phyloP scores from a whole-genome alignment of 2,797 vertebrate species.

The Eremophila alpestris region DNA sequence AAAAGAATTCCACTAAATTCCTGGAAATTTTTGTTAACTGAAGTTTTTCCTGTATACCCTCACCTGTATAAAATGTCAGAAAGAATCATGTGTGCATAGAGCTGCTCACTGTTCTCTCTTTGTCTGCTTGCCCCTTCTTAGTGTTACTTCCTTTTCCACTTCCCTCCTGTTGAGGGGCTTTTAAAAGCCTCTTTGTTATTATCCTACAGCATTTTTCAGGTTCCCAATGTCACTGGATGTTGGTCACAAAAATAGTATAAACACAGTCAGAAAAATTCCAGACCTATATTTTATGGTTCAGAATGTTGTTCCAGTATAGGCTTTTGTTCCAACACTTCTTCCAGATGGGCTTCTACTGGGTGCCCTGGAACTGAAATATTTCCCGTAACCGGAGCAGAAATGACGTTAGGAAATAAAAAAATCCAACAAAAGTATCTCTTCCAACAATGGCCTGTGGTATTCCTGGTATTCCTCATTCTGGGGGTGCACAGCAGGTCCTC shows the following conservation, averaged over 20 bases:
- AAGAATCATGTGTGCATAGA: not conserved
- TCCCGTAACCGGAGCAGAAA: constrained; percentile 35
- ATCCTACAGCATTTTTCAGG: not conserved
- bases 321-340: constrained; percentile 34
- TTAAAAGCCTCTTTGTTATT: constrained; percentile 29
- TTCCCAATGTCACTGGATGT: not conserved
- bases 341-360: not conserved
- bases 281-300: not conserved
- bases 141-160: not conserved
- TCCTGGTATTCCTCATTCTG: constrained; percentile 7
- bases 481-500: constrained; percentile 34
- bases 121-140: not conserved
- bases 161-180: not conserved
- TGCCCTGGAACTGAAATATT: not conserved
- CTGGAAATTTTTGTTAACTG: constrained; percentile 21
- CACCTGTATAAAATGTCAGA: not conserved
- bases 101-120: not conserved
- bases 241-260: constrained; percentile 15
- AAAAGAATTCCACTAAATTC: constrained; percentile 25
- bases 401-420: constrained; percentile 8
- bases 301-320: not conserved
- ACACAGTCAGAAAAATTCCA: not conserved
- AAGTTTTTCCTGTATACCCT: not conserved
- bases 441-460: constrained; percentile 37
- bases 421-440: not conserved